Base-by-base conservation (phyloP, 2,888 invertebrate species). In the Dorcus parallelipipedus region DNA sequence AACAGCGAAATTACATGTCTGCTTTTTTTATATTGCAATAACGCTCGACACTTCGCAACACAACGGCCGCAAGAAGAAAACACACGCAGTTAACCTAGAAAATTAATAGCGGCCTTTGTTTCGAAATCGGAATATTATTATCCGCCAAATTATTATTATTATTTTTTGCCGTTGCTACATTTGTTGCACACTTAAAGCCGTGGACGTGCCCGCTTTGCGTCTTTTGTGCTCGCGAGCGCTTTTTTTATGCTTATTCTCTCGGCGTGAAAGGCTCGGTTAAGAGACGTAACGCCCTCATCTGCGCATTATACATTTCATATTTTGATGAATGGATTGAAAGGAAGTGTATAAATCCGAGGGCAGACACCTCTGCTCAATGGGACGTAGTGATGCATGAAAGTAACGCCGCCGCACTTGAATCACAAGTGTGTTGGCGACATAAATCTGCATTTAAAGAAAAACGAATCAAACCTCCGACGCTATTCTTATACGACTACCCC, bases 251-350 rank as follows among this genome's bases (percentile, higher is more conserved):
- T 60, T 62, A 60, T 64, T 64, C 63, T 64, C 56, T 61, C 59
- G 62, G 64, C 65, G 65, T 65, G 63, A 65, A 65, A 64, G 61
- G 62, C 56, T 64, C 64, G 58, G 57, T 54, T 59, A 41, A 14
- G 50, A 41, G 17, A 55, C 26, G 53, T 49, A 53, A 53, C 55
- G 55, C 55, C 55, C 61, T 61, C 63, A 58, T 59, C 65, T 64
- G 59, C 54, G 60, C 63, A 65, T 65, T 65, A 65, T 65, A 60
- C 61, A 63, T 64, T 65, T 54, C 52, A 57, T 52, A 58, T 58
- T 64, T 62, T 65, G 65, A 65, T 65, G 65, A 65, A 65, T 64
- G 61, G 63, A 65, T 64, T 64, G 64, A 65, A 64, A 64, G 63
- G 65, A 64, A 64, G 60, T 59, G 60, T 64, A 62, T 64, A 65